phyloP scores from a whole-genome alignment of 2,113 vertebrate genomes.

The Lophochroa leadbeateri region DNA sequence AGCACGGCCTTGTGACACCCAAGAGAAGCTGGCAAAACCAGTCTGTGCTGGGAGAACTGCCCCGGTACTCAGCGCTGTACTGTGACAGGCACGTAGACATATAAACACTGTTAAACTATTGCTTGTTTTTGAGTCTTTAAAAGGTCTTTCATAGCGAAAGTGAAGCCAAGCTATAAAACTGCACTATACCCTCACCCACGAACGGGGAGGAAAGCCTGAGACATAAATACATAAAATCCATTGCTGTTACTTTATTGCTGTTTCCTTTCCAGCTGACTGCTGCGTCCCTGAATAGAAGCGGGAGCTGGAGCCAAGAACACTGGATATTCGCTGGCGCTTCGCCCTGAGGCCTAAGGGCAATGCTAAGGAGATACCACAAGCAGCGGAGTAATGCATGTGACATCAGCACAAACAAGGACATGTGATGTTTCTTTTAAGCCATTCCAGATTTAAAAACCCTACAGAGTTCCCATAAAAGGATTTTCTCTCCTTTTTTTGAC shows the following conservation, averaged over 20 bases:
- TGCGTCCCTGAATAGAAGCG: constrained; percentile 51
- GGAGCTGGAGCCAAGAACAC: constrained; percentile 46
- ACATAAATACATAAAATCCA: constrained; percentile 46
- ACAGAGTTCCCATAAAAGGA: constrained; percentile 77
- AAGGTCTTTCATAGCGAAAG: neutral
- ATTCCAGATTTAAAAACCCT: constrained; percentile 60
- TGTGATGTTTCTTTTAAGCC: constrained; percentile 65
- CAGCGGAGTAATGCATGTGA: constrained; percentile 58
- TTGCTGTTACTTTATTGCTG: constrained; percentile 42
- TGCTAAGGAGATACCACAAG: constrained; percentile 67
- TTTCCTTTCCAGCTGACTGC: constrained; percentile 62
- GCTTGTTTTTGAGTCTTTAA: neutral
- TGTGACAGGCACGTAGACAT: neutral
- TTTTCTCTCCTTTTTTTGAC: constrained; percentile 10
- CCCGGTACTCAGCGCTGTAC: neutral
- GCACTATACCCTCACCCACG: neutral
- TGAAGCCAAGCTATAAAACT: neutral
- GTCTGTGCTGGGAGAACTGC: constrained; percentile 15
- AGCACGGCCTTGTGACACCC: constrained; percentile 11
- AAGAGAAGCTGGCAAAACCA: constrained; percentile 35
- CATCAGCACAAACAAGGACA: constrained; percentile 70
- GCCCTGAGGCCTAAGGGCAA: constrained; percentile 59
- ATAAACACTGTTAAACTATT: neutral
- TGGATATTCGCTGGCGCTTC: constrained; percentile 49
- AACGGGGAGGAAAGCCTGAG: constrained; percentile 1